A percentile compares a stretch with the other conserved stretches of the same genome.
Conservation (phyloP, 1,140 invertebrate species). For the Euglossa dilemma region DNA sequence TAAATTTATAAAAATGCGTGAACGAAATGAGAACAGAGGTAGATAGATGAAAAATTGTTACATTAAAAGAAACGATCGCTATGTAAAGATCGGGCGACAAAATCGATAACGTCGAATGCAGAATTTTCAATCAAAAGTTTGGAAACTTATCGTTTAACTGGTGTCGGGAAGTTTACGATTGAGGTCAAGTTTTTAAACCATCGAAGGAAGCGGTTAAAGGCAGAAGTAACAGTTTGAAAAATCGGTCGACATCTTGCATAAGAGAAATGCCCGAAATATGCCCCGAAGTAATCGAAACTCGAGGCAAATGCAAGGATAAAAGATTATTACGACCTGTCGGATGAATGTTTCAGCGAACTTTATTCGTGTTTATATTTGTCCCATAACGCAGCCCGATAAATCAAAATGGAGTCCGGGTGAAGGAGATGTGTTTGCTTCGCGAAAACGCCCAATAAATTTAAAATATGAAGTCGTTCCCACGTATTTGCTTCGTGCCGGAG, state of each 20-base stretch:
- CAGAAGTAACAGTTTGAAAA: neutral
- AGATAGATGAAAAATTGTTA: too few species aligned
- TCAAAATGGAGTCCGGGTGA: neutral
- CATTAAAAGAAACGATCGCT: too few species aligned
- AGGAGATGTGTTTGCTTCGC: neutral
- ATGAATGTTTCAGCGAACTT: neutral
- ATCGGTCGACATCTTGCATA: neutral
- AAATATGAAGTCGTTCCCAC: neutral
- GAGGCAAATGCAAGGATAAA: neutral
- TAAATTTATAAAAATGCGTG: too few species aligned
- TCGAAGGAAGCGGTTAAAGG: too few species aligned
- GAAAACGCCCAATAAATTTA: constrained; percentile 16
- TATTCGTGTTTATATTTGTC: constrained; percentile 1
- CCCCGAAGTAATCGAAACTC: neutral
- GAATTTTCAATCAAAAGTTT: too few species aligned
- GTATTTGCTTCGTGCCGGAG: neutral
- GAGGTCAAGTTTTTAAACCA: neutral
- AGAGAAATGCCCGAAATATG: constrained; percentile 1
- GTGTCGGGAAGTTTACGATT: too few species aligned
- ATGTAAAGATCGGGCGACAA: too few species aligned
- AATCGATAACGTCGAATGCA: too few species aligned
- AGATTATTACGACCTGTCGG: neutral
- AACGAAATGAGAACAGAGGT: too few species aligned
- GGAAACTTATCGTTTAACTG: too few species aligned
- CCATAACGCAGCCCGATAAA: neutral